Evolutionary conservation across 2,797 vertebrate genomes (phyloP), one percentile per base, ranked within the genome.

Genomic region (Pogonophryne albipinna): DNA sequence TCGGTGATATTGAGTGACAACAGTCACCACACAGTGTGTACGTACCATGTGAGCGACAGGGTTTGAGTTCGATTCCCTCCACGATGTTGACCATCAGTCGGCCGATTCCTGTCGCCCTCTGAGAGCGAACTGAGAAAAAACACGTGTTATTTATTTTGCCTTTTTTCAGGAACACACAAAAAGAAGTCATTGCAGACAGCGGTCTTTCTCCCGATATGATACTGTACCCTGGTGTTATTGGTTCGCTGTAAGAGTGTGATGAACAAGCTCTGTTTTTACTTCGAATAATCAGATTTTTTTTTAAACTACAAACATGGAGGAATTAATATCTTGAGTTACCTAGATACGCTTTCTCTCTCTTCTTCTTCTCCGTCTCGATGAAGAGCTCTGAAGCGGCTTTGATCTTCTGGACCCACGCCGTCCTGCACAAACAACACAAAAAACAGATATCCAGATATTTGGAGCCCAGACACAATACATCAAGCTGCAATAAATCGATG

Each of bases 341-440:
- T 70, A 99, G 90, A 89, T 99, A 99, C 0, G 98, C 98, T 75
- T 99, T 99, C 90, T 99, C 98, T 46, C 98, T 94, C 92, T 99
- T 99, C 96, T 98, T 99, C 87, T 99, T 99, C 92, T 99, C 98
- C 0, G 98, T 99, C 92, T 99, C 98, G 50, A 99, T 99, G 92
- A 99, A 99, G 83, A 99, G 96, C 66, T 99, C 98, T 2, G 98
- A 99, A 12, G 98, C 98, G 1, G 98, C 98, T 90, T 99, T 99
- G 71, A 99, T 99, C 86, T 99, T 99, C 94, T 99, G 98, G 80
- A 99, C 98, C 98, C 98, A 99, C 47, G 98, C 97, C 9, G 98
- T 99, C 95, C 98, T 99, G 76, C 73, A 71, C 9, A 78, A 74
- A 88, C 67, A 76, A 66, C 19, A 51, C 2, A 82, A 85, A 64